Percentiles rank a stretch among this genome's conserved stretches.
Conservation (phyloP, 2,797 vertebrate species). For the Cottoperca gobio region DNA sequence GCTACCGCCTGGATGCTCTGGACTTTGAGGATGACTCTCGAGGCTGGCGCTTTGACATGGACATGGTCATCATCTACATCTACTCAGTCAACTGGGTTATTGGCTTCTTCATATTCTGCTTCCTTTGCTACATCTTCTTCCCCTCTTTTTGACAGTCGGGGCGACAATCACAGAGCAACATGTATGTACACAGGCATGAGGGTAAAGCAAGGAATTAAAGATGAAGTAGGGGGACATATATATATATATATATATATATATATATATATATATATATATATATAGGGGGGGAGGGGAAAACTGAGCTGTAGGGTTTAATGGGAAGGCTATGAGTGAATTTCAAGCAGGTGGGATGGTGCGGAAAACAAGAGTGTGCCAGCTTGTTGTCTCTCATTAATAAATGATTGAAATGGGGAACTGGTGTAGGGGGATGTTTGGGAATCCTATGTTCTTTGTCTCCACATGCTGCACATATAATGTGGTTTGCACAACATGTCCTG, state of each 20-base stretch:
- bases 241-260: background rate
- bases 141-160: conserved; percentile 76
- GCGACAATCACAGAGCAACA: background rate
- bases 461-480: conserved; percentile 38
- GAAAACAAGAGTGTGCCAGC: conserved; percentile 38
- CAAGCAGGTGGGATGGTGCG: conserved; percentile 28
- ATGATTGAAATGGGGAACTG: conserved; percentile 55
- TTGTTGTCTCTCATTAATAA: conserved; percentile 66
- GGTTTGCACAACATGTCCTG: conserved; percentile 34
- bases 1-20: conserved; percentile 88
- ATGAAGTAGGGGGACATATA: background rate
- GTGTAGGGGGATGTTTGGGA: conserved; percentile 36
- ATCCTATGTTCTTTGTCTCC: conserved; percentile 40
- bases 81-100: conserved; percentile 97
- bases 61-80: conserved; percentile 97
- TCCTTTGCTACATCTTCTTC: conserved; percentile 95
- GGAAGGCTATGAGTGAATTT: conserved; percentile 33
- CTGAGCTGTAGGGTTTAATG: conserved; percentile 26
- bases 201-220: conserved; percentile 12
- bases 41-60: conserved; percentile 94
- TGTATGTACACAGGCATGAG: conserved; percentile 1
- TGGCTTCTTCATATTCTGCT: conserved; percentile 93
- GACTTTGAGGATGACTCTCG: conserved; percentile 90
- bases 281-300: background rate
- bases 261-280: conserved; percentile 3